These are phyloP conservation scores for Atherinomorus stipes DNA, from an alignment of 2,113 vertebrate species.

Conservation along the genomic window DNA sequence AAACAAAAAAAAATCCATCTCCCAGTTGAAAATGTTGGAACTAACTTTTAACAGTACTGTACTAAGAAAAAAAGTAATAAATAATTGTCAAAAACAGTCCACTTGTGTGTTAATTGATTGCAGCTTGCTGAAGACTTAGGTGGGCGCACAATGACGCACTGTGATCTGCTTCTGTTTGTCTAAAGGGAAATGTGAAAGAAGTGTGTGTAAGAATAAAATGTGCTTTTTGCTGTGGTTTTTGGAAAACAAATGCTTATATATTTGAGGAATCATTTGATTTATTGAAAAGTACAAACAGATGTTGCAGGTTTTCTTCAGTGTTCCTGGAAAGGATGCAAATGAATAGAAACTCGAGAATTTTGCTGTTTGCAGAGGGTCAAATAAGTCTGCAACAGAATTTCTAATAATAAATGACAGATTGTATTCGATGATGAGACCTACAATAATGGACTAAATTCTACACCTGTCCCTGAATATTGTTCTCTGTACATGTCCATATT, in stretches of 20 bases:
- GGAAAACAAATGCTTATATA: no score
- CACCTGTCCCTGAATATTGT: no score
- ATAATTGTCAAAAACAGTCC: constrained; percentile 76
- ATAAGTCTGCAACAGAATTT: no score
- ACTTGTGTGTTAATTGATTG: constrained; percentile 61
- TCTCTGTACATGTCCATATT: neutral
- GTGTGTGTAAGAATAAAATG: constrained; percentile 1
- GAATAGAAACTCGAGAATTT: no score
- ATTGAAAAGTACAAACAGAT: neutral
- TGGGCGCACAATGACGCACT: neutral
- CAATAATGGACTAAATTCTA: no score
- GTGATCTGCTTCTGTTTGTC: neutral
- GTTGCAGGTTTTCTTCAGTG: neutral
- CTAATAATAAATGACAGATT: no score
- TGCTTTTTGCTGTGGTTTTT: constrained; percentile 4
- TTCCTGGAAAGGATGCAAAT: no score
- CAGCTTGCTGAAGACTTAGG: neutral
- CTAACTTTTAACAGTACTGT: constrained; percentile 86
- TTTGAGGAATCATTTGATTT: neutral
- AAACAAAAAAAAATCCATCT: constrained; percentile 71
- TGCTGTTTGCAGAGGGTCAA: no score
- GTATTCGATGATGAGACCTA: no score
- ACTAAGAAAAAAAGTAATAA: constrained; percentile 80
- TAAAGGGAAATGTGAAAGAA: neutral
- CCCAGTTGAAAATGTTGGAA: constrained; percentile 81